phyloP scores from a whole-genome alignment of 2,797 vertebrate species.

The Tauraco hartlaubi region DNA sequence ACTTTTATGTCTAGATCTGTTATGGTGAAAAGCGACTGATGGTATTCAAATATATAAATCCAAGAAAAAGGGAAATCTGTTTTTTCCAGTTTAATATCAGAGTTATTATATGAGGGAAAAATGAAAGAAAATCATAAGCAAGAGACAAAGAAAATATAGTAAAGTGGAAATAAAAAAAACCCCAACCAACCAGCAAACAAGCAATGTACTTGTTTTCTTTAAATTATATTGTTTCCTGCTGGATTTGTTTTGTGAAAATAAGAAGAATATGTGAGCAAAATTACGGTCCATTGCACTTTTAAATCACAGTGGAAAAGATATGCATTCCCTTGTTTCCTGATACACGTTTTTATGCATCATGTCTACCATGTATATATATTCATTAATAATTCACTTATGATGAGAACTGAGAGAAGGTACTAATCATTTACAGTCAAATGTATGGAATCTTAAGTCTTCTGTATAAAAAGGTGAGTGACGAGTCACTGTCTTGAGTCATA shows the following conservation, averaged over 20 bases:
- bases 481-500: background rate
- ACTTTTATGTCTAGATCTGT: background rate
- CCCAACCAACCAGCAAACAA: background rate
- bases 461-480: background rate
- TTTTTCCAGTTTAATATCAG: background rate
- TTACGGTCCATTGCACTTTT: background rate
- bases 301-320: background rate
- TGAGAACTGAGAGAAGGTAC: background rate
- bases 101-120: background rate
- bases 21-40: background rate
- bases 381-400: background rate
- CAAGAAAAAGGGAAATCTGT: background rate
- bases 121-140: background rate
- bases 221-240: background rate
- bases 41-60: background rate
- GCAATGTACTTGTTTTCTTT: background rate
- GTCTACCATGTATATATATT: background rate
- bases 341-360: background rate
- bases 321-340: background rate
- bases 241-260: background rate
- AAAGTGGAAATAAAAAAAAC: background rate
- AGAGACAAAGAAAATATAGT: background rate
- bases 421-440: background rate
- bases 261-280: background rate
- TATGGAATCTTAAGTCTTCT: background rate